phyloP scores from a whole-genome alignment of 2,113 vertebrate species.

The Hydrolagus affinis region DNA sequence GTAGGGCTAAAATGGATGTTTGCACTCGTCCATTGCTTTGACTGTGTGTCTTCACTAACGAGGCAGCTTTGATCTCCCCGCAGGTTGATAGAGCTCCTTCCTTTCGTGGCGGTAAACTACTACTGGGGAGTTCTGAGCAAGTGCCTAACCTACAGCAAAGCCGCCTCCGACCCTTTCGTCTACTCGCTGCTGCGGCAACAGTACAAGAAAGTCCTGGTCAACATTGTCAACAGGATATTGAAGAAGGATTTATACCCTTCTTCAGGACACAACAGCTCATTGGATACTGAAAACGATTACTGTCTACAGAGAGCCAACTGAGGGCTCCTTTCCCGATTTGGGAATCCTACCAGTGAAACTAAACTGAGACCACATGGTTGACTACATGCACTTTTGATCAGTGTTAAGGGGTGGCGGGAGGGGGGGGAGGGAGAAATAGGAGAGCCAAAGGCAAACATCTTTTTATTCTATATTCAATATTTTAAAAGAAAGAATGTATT shows the following conservation, averaged over 20 bases:
- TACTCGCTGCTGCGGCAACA: slow-evolving; percentile 64
- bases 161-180: slow-evolving; percentile 60
- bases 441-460: slow-evolving; percentile 26
- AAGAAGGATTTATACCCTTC: slow-evolving; percentile 53
- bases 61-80: background rate
- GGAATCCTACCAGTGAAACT: background rate
- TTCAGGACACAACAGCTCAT: slow-evolving; percentile 58
- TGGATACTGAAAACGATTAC: slow-evolving; percentile 58
- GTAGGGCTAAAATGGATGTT: too few species aligned
- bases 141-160: slow-evolving; percentile 66
- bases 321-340: slow-evolving; percentile 42
- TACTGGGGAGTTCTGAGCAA: slow-evolving; percentile 63
- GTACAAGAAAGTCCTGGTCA: slow-evolving; percentile 61
- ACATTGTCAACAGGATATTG: slow-evolving; percentile 52
- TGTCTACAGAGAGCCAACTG: slow-evolving; percentile 52
- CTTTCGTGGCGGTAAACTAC: slow-evolving; percentile 57
- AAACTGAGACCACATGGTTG: background rate
- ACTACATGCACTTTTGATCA: slow-evolving; percentile 27
- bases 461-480: slow-evolving; percentile 22
- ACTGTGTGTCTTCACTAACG: too few species aligned
- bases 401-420: background rate
- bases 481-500: slow-evolving; percentile 57
- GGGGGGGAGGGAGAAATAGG: background rate
- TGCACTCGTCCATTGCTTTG: too few species aligned
- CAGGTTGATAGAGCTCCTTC: slow-evolving; percentile 64